Conservation (phyloP, 2,888 invertebrate species). For the Deilephila porcellus region DNA sequence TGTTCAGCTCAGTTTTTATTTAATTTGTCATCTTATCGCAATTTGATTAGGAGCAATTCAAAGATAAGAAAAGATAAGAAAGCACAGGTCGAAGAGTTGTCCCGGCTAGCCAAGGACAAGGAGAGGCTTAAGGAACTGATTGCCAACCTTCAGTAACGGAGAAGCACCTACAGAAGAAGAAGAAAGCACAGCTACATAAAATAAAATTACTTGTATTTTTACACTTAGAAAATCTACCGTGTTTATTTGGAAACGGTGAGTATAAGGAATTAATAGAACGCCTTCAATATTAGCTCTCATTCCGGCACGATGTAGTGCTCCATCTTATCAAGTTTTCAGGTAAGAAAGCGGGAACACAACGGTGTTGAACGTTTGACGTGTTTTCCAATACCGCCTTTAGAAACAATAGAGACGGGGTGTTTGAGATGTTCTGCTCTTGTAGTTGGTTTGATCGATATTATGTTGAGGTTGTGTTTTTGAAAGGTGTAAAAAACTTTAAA, state of each 20-base stretch:
- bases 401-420: slow-evolving; percentile 25
- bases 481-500: background rate
- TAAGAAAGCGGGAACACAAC: slow-evolving; percentile 39
- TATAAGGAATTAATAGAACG: background rate
- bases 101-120: no score
- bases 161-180: no score
- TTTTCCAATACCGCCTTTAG: slow-evolving; percentile 40
- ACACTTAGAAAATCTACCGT: background rate
- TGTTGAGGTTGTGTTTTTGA: background rate
- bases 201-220: no score
- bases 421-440: background rate
- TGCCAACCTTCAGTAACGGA: no score
- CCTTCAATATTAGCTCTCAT: slow-evolving; percentile 15
- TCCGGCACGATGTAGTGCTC: slow-evolving; percentile 25
- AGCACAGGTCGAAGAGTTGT: no score
- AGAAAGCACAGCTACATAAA: no score
- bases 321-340: slow-evolving; percentile 39
- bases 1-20: no score
- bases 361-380: slow-evolving; percentile 42
- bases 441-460: background rate
- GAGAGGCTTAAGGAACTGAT: no score
- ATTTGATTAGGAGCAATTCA: no score
- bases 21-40: no score
- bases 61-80: no score
- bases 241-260: background rate